Evolutionary conservation across 2,113 vertebrate genomes (phyloP).

Genomic region (Alaudala cheleensis): DNA sequence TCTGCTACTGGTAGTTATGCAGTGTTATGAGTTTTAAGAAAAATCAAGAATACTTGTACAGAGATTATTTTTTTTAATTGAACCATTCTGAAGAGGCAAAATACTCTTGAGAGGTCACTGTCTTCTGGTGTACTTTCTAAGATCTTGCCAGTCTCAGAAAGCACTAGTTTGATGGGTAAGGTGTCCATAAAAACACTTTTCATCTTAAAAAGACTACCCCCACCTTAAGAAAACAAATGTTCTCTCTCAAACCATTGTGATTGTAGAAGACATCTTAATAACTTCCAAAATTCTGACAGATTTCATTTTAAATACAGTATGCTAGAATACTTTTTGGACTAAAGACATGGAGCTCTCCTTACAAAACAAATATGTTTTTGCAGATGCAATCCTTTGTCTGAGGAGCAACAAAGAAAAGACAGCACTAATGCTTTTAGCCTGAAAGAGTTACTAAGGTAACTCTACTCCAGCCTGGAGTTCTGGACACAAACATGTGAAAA

Average conservation of each 20-base stretch:
- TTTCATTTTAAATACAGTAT: neutral
- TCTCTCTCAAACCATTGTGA: neutral
- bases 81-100: neutral
- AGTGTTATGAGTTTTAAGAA: accelerated
- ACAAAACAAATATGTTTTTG: neutral
- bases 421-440: neutral
- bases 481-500: neutral
- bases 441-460: neutral
- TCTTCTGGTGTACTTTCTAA: neutral
- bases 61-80: neutral
- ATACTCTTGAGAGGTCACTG: neutral
- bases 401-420: neutral
- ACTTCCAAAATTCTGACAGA: neutral
- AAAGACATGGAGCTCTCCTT: neutral
- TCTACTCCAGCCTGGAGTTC: neutral
- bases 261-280: neutral
- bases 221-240: neutral
- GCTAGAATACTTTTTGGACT: neutral
- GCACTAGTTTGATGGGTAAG: neutral
- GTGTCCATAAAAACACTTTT: accelerated
- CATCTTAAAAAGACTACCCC: neutral
- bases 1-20: neutral
- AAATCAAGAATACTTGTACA: neutral
- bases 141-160: neutral
- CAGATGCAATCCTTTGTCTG: neutral